Evolutionary conservation across 2,797 vertebrate species (phyloP).

Genomic region (Melanotaenia nigrans): DNA sequence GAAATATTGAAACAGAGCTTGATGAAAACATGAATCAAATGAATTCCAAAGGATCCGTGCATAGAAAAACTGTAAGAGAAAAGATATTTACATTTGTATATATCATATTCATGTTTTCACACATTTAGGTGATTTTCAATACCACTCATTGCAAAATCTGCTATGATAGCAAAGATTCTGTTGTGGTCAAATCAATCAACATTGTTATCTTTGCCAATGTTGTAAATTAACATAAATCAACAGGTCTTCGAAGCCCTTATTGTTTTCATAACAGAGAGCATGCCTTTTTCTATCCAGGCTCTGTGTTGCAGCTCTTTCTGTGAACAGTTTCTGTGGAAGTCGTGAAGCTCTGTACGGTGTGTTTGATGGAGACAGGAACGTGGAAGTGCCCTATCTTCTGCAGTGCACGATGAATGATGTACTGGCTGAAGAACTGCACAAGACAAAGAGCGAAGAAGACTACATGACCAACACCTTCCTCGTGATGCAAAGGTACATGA

Average conservation of each 20-base stretch:
- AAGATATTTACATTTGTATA: not conserved
- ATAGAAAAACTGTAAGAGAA: not conserved
- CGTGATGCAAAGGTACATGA: constrained; percentile 91
- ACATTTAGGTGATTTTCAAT: not conserved
- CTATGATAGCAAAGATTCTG: constrained; percentile 2
- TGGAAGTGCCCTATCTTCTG: constrained; percentile 94
- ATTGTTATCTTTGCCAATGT: constrained; percentile 22
- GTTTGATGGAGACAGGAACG: constrained; percentile 96
- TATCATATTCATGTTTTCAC: not conserved
- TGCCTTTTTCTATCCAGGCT: constrained; percentile 77
- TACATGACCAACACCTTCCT: constrained; percentile 98
- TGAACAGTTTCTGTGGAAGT: constrained; percentile 94
- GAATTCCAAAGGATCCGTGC: not conserved
- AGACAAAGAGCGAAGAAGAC: constrained; percentile 92
- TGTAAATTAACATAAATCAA: constrained; percentile 7
- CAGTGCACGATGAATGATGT: constrained; percentile 99
- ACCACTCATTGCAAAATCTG: not conserved
- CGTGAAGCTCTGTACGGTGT: constrained; percentile 96
- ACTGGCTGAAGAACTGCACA: constrained; percentile 94
- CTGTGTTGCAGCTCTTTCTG: constrained; percentile 94
- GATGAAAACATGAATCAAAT: constrained; percentile 28
- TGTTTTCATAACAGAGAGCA: constrained; percentile 20
- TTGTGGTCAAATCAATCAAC: constrained; percentile 3
- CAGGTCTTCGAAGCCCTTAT: constrained; percentile 15
- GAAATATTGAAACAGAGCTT: constrained; percentile 10